phyloP scores from a whole-genome alignment of 2,888 invertebrate genomes.

The Lissocephala sabroskyi region DNA sequence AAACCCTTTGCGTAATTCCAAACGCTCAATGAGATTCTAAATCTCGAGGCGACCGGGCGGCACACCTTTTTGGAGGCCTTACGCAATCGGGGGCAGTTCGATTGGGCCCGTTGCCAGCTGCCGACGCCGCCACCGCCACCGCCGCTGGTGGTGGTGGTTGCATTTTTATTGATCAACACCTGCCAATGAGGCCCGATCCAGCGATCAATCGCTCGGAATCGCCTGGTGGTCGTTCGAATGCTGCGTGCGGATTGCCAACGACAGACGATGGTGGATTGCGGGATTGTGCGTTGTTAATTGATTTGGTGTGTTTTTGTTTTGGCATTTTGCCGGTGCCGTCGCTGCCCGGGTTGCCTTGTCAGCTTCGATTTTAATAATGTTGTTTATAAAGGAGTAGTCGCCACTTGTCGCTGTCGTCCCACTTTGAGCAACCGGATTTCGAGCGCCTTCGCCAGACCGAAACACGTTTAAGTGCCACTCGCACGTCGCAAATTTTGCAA shows the following conservation, averaged over 20 bases:
- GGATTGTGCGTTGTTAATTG: conserved; percentile 41
- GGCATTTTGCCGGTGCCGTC: conserved; percentile 56
- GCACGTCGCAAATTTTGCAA: conserved; percentile 42
- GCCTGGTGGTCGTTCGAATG: neutral
- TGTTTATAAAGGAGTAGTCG: conserved; percentile 49
- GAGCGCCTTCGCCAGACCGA: conserved; percentile 8
- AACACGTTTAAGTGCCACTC: conserved; percentile 44
- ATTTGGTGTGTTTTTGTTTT: conserved; percentile 51
- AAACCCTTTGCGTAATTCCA: too few species aligned
- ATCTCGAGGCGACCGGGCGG: conserved; percentile 13
- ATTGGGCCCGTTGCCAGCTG: too few species aligned
- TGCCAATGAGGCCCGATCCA: conserved; percentile 47
- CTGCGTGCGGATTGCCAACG: neutral
- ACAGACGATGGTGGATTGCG: conserved; percentile 6
- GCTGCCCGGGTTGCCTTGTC: conserved; percentile 28
- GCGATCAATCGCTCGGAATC: conserved; percentile 1
- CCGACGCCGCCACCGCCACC: too few species aligned
- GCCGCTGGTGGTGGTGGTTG: conserved; percentile 28
- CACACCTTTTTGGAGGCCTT: conserved; percentile 22
- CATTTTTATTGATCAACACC: conserved; percentile 55
- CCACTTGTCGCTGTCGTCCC: conserved; percentile 43
- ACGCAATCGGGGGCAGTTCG: conserved; percentile 20
- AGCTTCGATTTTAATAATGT: conserved; percentile 36
- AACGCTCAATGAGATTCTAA: too few species aligned
- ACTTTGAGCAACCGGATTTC: conserved; percentile 58